Base-by-base conservation (phyloP, 2,113 vertebrate species). In the Phyllostomus discolor region DNA sequence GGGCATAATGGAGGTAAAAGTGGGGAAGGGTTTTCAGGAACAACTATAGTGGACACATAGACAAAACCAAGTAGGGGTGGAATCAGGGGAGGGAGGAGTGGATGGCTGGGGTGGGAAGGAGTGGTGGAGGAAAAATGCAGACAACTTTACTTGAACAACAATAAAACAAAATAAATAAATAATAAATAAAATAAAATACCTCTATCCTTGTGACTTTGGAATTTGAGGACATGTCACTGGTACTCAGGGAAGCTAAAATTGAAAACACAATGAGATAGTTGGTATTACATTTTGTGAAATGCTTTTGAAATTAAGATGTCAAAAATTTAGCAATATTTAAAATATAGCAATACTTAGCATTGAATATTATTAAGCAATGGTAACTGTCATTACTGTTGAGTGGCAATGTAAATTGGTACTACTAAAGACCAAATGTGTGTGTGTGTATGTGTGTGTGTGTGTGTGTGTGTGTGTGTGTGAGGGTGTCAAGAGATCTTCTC, bases 381-480 rank as follows among this genome's bases (percentile, higher is more conserved):
- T 22, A 62, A 52, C 10, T 75, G 52, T 52, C 33, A 89, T 43
- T 66, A 14, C 33, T 52, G 0, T 64, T 62, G 5, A 22, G 5
- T 43, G 2, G 31, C 67, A 95, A 54, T 82, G 26, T 41, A 67
- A 43, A 85, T 41, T 59, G 2, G 10, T 43, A 64, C 17, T 62
- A 72, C 12, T 59, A 67, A 69, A 54, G 28, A 50, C 38, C 5
- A 73, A 48, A 59, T 59, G 10, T 10, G 20, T 2, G 16, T 10
- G 2, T 6, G 15, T 16, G 22, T 7, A 2, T n/a, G 2, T 41
- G 15, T 8, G 22, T 15, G 38, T 48, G 54, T 46, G 22, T 10
- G 4, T 59, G 10, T 10, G 20, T 2, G 16, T 22, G 2, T 8
- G 15, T 31, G 22, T 10, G 4, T 31, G 2, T 35, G 16, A 7